phyloP scores from a whole-genome alignment of 1,140 invertebrate species.

The Camponotus pennsylvanicus region DNA sequence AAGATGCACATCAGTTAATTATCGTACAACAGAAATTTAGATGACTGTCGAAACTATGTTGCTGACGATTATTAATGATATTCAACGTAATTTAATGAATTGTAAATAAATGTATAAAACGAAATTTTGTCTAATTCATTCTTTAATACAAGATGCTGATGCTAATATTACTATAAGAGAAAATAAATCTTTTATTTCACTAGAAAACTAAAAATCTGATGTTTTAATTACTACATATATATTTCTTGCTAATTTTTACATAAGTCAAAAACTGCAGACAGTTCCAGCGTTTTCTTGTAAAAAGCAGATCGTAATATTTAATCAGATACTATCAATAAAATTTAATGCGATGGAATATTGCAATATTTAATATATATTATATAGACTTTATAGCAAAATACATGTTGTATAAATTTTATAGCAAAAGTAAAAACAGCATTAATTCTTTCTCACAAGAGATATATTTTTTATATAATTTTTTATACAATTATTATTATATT shows the following conservation, averaged over 20 bases:
- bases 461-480: too few species aligned
- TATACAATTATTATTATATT: too few species aligned
- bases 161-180: background rate
- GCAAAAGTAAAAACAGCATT: too few species aligned
- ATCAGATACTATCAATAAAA: background rate
- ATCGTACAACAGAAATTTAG: slow-evolving; percentile 27
- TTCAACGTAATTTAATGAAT: background rate
- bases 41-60: background rate
- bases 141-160: background rate
- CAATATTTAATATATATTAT: background rate
- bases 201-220: background rate
- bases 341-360: background rate
- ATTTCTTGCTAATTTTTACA: background rate
- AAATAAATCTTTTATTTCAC: background rate
- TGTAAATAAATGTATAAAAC: background rate
- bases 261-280: background rate
- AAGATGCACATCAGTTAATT: slow-evolving; percentile 52
- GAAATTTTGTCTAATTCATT: background rate
- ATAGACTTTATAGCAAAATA: too few species aligned
- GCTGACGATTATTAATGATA: background rate
- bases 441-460: too few species aligned
- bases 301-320: background rate
- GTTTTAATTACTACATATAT: background rate
- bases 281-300: background rate
- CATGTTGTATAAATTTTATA: too few species aligned